Percentiles rank a stretch among this genome's conserved stretches.
These are phyloP conservation scores for Argya squamiceps DNA, from an alignment of 2,797 vertebrate species.

Conservation along the genomic window DNA sequence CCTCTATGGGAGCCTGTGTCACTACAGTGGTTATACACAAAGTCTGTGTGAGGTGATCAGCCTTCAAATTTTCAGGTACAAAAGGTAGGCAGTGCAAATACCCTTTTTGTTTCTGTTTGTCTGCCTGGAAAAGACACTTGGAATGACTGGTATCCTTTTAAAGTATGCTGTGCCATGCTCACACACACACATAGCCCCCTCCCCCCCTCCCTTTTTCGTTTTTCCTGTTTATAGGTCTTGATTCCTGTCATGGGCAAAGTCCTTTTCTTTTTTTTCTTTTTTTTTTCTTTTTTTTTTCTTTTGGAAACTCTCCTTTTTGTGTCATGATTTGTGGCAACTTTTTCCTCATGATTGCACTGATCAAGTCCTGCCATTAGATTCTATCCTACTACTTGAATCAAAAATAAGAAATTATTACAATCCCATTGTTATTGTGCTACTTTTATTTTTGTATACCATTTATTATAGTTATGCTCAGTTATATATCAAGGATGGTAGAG, in stretches of 20 bases:
- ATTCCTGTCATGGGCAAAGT: not conserved
- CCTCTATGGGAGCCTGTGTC: not conserved
- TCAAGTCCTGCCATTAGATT: not conserved
- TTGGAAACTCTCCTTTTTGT: not conserved
- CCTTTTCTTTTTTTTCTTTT: not conserved
- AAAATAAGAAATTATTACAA: not conserved
- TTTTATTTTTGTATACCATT: not conserved
- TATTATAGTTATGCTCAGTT: not conserved
- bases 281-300: not conserved
- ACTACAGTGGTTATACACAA: not conserved
- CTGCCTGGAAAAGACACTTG: not conserved
- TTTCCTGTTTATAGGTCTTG: not conserved
- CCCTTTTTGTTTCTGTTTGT: not conserved
- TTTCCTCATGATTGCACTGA: not conserved
- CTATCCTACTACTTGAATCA: not conserved
- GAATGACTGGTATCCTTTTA: not conserved
- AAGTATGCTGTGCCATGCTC: not conserved
- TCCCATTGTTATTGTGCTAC: not conserved
- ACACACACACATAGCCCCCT: not conserved
- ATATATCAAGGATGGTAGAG: not conserved
- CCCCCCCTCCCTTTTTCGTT: rapidly evolving
- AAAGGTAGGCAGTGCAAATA: not conserved
- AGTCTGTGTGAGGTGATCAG: not conserved
- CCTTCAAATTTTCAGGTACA: not conserved
- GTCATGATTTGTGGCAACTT: not conserved